phyloP scores from a whole-genome alignment of 2,888 invertebrate species.

The Smittia aterrima region DNA sequence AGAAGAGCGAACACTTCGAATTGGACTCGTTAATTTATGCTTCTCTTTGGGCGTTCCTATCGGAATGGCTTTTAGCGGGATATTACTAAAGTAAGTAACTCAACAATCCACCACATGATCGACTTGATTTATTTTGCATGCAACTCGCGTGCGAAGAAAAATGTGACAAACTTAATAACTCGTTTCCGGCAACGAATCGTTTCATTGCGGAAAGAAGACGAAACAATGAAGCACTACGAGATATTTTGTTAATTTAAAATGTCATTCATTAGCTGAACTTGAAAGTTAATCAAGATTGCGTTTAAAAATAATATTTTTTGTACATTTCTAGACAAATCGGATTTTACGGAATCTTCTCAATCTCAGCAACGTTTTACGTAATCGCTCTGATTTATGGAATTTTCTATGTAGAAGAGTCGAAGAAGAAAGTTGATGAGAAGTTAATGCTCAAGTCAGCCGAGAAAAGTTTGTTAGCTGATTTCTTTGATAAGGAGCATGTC shows the following conservation, averaged over 20 bases:
- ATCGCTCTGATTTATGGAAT: constrained; percentile 73
- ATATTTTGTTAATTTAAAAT: not conserved
- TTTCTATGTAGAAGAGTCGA: constrained; percentile 66
- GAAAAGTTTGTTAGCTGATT: constrained; percentile 55
- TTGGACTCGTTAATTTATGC: constrained; percentile 85
- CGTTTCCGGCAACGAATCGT: not conserved
- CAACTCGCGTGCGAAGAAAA: not conserved
- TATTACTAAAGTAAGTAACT: constrained; percentile 59
- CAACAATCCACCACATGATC: not conserved
- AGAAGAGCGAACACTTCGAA: constrained; percentile 77
- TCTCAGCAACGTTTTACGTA: constrained; percentile 72
- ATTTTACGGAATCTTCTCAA: constrained; percentile 77
- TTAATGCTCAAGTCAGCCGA: constrained; percentile 44
- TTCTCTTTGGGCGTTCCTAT: constrained; percentile 84
- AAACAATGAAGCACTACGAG: not conserved
- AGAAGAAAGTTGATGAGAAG: constrained; percentile 47
- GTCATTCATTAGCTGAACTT: constrained; percentile 8
- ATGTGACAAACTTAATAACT: constrained; percentile 2
- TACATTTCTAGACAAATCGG: constrained; percentile 60
- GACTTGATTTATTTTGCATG: not conserved
- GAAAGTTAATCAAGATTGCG: not conserved
- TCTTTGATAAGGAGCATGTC: constrained; percentile 75
- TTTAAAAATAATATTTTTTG: not conserved
- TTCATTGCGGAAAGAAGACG: not conserved
- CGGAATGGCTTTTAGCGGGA: constrained; percentile 84